Conservation (phyloP, 2,113 vertebrate species). For the Eidolon helvum region DNA sequence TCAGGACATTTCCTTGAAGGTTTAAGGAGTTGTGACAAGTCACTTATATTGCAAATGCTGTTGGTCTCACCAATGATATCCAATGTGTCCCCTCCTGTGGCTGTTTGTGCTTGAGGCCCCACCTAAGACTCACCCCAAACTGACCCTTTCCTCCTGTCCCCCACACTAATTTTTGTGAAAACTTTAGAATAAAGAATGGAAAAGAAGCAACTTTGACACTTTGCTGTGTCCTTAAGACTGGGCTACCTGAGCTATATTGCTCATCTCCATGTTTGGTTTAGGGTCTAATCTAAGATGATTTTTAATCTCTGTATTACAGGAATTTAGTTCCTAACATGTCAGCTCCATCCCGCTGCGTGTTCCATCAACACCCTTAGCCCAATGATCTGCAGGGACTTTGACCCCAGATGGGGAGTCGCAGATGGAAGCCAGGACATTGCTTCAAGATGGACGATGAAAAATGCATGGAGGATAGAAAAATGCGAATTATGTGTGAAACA, state of each 20-base stretch:
- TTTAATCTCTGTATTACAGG: background rate
- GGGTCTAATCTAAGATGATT: background rate
- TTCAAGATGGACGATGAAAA: slow-evolving; percentile 62
- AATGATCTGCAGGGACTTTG: slow-evolving; percentile 52
- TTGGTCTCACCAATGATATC: background rate
- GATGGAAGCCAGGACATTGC: slow-evolving; percentile 59
- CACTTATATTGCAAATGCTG: background rate
- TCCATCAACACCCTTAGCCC: slow-evolving; percentile 63
- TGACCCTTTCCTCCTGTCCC: background rate
- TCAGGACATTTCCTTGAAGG: background rate
- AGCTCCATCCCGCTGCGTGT: slow-evolving; percentile 26
- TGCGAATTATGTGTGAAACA: slow-evolving; percentile 76
- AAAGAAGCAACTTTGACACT: background rate
- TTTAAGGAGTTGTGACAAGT: background rate
- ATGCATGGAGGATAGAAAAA: slow-evolving; percentile 70
- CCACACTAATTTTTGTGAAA: background rate
- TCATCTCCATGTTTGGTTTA: background rate
- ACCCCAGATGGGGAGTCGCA: slow-evolving; percentile 49
- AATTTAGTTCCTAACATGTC: slow-evolving; percentile 39
- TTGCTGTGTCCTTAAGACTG: too few relatives aligned
- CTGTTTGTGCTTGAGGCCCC: background rate
- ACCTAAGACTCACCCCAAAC: background rate
- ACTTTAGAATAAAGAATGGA: background rate
- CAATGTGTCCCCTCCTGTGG: accelerated
- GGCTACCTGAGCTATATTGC: background rate